These are phyloP conservation scores for Fukomys damarensis DNA, from an alignment of 2,113 vertebrate genomes.

Conservation along the genomic window DNA sequence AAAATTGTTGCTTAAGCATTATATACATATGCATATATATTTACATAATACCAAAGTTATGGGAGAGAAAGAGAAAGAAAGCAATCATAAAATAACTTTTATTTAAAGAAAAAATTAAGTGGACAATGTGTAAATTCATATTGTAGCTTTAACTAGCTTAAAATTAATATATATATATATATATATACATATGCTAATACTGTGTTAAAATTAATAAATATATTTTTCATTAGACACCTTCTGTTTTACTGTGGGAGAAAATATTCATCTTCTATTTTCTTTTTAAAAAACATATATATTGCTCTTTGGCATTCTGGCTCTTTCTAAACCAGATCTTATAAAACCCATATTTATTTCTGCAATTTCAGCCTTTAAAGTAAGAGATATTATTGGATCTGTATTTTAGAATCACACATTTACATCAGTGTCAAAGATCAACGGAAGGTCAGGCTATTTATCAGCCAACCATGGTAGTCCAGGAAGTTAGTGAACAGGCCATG, in stretches of 20 bases:
- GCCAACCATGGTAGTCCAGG: neutral
- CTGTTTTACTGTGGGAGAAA: neutral
- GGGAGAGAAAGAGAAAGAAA: neutral
- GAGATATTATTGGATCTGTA: neutral
- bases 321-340: neutral
- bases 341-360: slow-evolving; percentile 38
- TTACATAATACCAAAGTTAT: slow-evolving; percentile 5
- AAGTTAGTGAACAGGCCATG: neutral
- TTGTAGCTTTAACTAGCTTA: neutral
- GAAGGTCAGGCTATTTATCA: neutral
- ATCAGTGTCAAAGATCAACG: neutral
- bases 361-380: slow-evolving; percentile 34
- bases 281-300: neutral
- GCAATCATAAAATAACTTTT: neutral
- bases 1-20: slow-evolving; percentile 32
- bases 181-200: neutral
- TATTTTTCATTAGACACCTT: neutral
- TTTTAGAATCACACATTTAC: neutral
- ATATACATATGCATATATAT: slow-evolving; percentile 8
- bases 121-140: neutral
- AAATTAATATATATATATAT: neutral
- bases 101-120: slow-evolving; percentile 3
- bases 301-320: neutral
- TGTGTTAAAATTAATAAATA: neutral
- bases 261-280: neutral